Conservation (phyloP, 2,113 vertebrate species). For the Polypterus bichir region DNA sequence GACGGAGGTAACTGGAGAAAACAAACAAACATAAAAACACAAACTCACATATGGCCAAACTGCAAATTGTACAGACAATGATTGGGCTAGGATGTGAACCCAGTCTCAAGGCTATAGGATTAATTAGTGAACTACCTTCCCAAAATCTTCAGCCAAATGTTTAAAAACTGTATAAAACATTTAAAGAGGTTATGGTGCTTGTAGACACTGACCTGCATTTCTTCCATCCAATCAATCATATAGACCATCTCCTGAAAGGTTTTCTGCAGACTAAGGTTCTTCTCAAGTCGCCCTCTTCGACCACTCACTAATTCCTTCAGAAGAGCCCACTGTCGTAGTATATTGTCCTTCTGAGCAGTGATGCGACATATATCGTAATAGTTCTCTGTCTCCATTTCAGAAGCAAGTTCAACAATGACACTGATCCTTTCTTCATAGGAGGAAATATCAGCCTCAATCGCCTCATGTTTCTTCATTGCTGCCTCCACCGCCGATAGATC, state of each 20-base stretch:
- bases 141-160: too few species aligned
- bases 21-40: too few species aligned
- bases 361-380: slow-evolving; percentile 80
- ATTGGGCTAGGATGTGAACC: too few species aligned
- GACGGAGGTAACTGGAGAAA: too few species aligned
- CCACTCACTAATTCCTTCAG: slow-evolving; percentile 68
- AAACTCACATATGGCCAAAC: too few species aligned
- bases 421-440: slow-evolving; percentile 85
- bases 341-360: slow-evolving; percentile 74
- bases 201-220: slow-evolving; percentile 63
- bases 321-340: slow-evolving; percentile 81
- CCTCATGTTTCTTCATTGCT: slow-evolving; percentile 94
- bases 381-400: slow-evolving; percentile 71
- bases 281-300: slow-evolving; percentile 68
- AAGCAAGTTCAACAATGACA: slow-evolving; percentile 68
- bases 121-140: too few species aligned
- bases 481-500: slow-evolving; percentile 87
- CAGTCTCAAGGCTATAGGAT: too few species aligned
- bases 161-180: too few species aligned
- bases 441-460: slow-evolving; percentile 86
- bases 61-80: too few species aligned
- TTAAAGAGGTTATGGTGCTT: too few species aligned
- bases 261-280: slow-evolving; percentile 82
- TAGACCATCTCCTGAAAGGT: slow-evolving; percentile 97
- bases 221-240: slow-evolving; percentile 98